Evolutionary conservation across 2,888 invertebrate species (phyloP).

Genomic region (Trachelus tabidus): DNA sequence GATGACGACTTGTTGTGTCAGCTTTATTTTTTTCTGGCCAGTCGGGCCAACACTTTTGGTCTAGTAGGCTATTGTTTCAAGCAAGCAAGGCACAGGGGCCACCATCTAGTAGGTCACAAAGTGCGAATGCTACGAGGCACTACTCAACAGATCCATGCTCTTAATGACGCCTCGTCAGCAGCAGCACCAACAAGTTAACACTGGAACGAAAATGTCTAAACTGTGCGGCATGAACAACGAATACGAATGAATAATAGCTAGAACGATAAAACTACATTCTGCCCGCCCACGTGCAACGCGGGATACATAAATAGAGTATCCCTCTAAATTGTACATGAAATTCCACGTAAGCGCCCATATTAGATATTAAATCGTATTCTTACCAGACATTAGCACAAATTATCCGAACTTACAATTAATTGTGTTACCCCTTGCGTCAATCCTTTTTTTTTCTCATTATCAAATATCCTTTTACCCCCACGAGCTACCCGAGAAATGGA

Average conservation of each 20-base stretch:
- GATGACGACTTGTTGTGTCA: neutral
- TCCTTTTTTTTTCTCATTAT: neutral
- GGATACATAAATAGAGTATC: neutral
- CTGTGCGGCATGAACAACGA: conserved; percentile 42
- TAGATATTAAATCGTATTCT: neutral
- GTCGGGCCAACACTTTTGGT: neutral
- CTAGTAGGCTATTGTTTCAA: conserved; percentile 33
- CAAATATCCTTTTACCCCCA: neutral
- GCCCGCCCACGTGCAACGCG: neutral
- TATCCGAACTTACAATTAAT: neutral
- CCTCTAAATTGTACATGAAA: neutral
- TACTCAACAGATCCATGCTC: conserved; percentile 57
- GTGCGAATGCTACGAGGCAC: conserved; percentile 58
- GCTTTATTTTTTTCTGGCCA: neutral
- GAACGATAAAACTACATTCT: neutral
- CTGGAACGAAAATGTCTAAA: conserved; percentile 57
- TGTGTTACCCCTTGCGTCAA: too few relatives aligned
- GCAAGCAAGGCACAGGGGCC: conserved; percentile 55
- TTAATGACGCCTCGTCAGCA: conserved; percentile 57
- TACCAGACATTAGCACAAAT: neutral
- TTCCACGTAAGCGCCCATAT: neutral
- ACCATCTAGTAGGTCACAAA: conserved; percentile 47
- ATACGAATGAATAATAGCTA: neutral
- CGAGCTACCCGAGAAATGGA: neutral
- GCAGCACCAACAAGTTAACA: conserved; percentile 64